A percentile compares a stretch with the other conserved stretches of the same genome.
phyloP scores from a whole-genome alignment of 2,888 invertebrate species.

The Andrena chrysosceles region DNA sequence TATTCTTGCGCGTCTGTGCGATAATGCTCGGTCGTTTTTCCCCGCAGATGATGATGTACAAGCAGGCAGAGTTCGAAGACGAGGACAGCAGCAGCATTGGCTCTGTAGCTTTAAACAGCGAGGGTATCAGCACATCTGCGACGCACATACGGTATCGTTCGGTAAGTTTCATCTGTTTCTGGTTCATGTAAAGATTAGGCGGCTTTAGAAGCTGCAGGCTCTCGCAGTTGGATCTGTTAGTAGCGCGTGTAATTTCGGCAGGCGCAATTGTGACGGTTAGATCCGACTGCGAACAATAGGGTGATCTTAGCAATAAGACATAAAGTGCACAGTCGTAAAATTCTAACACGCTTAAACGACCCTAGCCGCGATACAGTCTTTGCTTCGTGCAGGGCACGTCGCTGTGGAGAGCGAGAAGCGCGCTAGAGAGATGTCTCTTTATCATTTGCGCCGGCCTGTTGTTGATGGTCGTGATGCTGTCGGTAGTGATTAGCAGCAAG shows the following conservation, averaged over 20 bases:
- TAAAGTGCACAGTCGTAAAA: constrained; percentile 12
- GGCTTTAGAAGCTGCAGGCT: too few relatives aligned
- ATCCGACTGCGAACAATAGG: constrained; percentile 17
- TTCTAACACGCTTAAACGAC: constrained; percentile 34
- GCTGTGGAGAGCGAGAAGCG: constrained; percentile 91
- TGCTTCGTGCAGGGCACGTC: constrained; percentile 88
- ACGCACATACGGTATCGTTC: constrained; percentile 94
- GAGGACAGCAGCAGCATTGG: constrained; percentile 94
- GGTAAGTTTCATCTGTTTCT: constrained; percentile 84
- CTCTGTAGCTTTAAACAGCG: constrained; percentile 92
- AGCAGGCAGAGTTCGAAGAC: constrained; percentile 94
- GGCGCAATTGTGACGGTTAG: constrained; percentile 9
- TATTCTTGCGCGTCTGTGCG: not conserved
- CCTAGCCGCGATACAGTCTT: constrained; percentile 10
- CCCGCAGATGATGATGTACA: constrained; percentile 93
- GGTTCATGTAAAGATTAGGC: not conserved
- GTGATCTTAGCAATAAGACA: constrained; percentile 17
- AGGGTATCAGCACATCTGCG: constrained; percentile 91
- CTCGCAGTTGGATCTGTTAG: not conserved
- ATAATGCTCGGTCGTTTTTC: not conserved
- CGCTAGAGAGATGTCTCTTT: constrained; percentile 90
- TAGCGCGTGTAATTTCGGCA: too few relatives aligned
- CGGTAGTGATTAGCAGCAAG: constrained; percentile 86
- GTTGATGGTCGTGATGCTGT: constrained; percentile 87
- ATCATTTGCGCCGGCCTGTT: constrained; percentile 87